Conservation (phyloP, 1,140 invertebrate species). For the Pristionchus pacificus region DNA sequence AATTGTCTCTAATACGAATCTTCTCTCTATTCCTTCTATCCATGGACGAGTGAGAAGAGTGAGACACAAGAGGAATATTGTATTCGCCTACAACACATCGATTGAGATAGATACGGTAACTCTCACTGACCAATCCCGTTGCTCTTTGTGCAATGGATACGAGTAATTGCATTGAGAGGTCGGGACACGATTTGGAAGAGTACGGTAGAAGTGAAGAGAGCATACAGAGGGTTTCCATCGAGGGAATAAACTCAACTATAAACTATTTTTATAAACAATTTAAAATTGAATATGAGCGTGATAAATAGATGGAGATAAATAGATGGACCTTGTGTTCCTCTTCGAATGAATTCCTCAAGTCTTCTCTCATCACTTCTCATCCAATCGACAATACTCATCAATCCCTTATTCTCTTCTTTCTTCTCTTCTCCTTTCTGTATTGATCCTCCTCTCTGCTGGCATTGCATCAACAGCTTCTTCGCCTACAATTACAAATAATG, state of each 20-base stretch:
- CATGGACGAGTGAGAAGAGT: neutral
- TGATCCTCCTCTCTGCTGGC: neutral
- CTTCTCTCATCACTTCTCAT: neutral
- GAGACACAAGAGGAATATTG: neutral
- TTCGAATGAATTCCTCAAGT: neutral
- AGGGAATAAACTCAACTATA: neutral
- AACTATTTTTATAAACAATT: no score
- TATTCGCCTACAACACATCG: neutral
- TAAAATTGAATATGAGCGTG: no score
- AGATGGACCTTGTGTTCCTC: neutral
- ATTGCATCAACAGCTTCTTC: neutral
- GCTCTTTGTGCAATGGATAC: neutral
- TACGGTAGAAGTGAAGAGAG: neutral
- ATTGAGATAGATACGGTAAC: neutral
- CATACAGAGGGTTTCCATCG: neutral
- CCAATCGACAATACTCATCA: no score
- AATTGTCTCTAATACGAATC: no score
- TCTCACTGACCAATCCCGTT: neutral
- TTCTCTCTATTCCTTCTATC: no score
- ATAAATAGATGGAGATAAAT: no score
- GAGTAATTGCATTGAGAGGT: neutral
- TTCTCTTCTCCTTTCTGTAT: neutral
- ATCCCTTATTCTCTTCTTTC: no score
- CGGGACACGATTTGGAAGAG: neutral
- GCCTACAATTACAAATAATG: no score